A percentile compares a stretch with the other conserved stretches of the same genome.
Conservation (phyloP, 1,140 invertebrate genomes). For the Drosophila bocki region DNA sequence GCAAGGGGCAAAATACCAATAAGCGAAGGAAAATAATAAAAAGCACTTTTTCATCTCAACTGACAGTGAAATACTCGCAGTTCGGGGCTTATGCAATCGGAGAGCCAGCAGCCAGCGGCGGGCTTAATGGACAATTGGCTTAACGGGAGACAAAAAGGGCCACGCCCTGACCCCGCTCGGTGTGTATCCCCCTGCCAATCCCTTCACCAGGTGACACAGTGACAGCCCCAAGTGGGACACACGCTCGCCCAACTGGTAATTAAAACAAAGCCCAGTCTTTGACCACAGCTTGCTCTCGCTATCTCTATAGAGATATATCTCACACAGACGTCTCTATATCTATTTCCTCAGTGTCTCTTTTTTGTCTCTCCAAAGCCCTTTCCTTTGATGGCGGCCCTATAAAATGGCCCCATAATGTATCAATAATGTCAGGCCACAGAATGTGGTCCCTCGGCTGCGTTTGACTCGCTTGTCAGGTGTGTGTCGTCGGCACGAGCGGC, state of each 20-base stretch:
- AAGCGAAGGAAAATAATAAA: conserved; percentile 42
- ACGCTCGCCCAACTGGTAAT: conserved; percentile 63
- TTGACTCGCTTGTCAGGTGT: conserved; percentile 64
- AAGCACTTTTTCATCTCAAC: conserved; percentile 51
- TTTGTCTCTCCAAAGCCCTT: conserved; percentile 33
- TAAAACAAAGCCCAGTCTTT: conserved; percentile 65
- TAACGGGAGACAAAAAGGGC: conserved; percentile 33
- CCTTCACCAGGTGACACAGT: conserved; percentile 42
- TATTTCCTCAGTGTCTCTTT: conserved; percentile 19
- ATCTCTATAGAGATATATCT: conserved; percentile 3
- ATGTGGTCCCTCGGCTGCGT: conserved; percentile 50
- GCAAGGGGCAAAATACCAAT: conserved; percentile 60
- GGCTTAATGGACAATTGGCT: conserved; percentile 57
- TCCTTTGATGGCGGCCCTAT: conserved; percentile 57
- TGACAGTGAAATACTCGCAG: conserved; percentile 67
- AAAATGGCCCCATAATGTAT: conserved; percentile 73
- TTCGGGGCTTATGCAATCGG: conserved; percentile 28
- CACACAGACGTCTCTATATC: conserved; percentile 14
- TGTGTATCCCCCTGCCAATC: neutral
- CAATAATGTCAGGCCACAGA: conserved; percentile 66
- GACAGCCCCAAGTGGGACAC: conserved; percentile 56
- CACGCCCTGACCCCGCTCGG: conserved; percentile 33
- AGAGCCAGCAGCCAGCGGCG: conserved; percentile 7
- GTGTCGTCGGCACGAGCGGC: conserved; percentile 70
- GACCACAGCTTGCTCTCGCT: conserved; percentile 49